Base-by-base conservation (phyloP, 2,888 invertebrate species). In the Oscheius sp. region DNA sequence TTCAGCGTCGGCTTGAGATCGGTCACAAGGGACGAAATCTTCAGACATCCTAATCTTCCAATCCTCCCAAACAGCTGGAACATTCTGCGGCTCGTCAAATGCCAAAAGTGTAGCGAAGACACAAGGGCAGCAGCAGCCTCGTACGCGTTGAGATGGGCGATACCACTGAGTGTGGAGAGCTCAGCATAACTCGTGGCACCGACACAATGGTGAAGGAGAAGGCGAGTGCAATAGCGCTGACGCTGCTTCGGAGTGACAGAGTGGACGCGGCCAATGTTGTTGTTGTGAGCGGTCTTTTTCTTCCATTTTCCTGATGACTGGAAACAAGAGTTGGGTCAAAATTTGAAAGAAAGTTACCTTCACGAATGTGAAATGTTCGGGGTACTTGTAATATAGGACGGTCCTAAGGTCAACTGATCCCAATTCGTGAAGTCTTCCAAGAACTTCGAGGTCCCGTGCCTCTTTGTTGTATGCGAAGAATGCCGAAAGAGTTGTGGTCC, bases 61-160 rank as follows among this genome's bases (percentile, higher is more conserved):
- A 33, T 53, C 58, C 29, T 65, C 10, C 75, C 75, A 78, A 1
- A 78, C n/a, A 48, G 10, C 50, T 7, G 53, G 57, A 1, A 42
- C 57, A 37, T 62, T 29, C 29, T 51, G 13, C 13, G 73, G 13
- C 4, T 59, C 72, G 2, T 50, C 59, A 53, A 68, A 78, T 2
- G 33, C 35, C 0, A 74, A 10, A 2, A 76, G 50, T 32, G 65
- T 57, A 1, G 42, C 68, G 37, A 78, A 78, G 42, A 76, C 11
- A 9, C 65, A 1, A 78, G 32, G 47, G 70, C 68, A n/a, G 63
- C 68, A 35, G 70, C 70, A 4, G 70, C 70, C 4, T 57, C 70
- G 37, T 5, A 42, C 3, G 33, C 37, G n/a, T 11, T 70, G 2
- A 58, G 58, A 37, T 29, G 42, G 10, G 9, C 2, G 32, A 4